These are phyloP conservation scores for Dendrolimus punctatus DNA, from an alignment of 1,140 invertebrate genomes.

Conservation along the genomic window DNA sequence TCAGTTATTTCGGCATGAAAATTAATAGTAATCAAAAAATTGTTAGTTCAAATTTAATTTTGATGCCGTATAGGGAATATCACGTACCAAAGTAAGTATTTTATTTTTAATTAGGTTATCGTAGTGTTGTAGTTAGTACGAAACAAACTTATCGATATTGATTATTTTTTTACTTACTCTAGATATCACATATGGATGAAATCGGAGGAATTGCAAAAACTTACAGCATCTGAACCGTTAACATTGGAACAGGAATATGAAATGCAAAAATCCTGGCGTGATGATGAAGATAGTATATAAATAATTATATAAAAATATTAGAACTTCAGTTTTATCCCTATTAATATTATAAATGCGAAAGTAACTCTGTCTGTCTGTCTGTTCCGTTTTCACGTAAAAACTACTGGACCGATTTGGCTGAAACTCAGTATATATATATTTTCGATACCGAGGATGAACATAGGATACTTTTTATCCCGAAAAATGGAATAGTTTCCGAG, in stretches of 20 bases:
- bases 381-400: too few species aligned
- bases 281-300: conserved; percentile 86
- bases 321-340: neutral
- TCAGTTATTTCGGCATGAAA: conserved; percentile 46
- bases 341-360: too few species aligned
- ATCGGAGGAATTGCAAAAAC: conserved; percentile 81
- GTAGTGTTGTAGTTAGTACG: too few species aligned
- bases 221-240: conserved; percentile 92
- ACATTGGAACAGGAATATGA: conserved; percentile 88
- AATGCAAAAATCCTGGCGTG: conserved; percentile 92
- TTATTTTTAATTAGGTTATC: too few species aligned
- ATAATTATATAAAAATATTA: neutral
- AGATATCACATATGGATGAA: conserved; percentile 97
- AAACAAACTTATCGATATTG: conserved; percentile 4
- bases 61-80: conserved; percentile 79
- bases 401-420: too few species aligned
- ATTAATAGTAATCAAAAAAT: conserved; percentile 76
- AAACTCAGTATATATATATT: too few species aligned
- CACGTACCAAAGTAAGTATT: conserved; percentile 78
- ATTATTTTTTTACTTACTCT: neutral
- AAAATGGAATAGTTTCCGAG: too few species aligned
- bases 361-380: too few species aligned
- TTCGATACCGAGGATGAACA: too few species aligned
- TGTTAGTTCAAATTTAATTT: conserved; percentile 73
- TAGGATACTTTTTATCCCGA: too few species aligned